Evolutionary conservation across 1,140 invertebrate species (phyloP).

Genomic region (Trypoxylus dichotomus): DNA sequence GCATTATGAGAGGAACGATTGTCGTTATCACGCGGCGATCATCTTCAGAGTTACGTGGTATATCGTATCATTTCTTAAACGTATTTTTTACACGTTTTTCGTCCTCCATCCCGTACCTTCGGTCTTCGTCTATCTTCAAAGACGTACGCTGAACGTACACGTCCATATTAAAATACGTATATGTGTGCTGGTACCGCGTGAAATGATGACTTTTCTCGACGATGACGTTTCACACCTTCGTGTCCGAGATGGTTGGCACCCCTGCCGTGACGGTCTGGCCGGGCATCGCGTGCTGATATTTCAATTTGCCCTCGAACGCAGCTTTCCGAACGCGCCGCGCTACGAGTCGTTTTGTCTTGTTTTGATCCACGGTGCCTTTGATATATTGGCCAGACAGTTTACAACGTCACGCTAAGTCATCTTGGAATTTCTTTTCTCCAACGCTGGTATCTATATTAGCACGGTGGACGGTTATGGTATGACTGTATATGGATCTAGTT

Average conservation of each 20-base stretch:
- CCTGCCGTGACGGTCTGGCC: slow-evolving; percentile 31
- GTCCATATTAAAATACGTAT: background rate
- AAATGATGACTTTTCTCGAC: slow-evolving; percentile 1
- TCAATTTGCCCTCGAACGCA: slow-evolving; percentile 37
- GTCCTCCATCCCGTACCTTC: background rate
- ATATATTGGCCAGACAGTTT: slow-evolving; percentile 41
- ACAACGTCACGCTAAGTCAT: slow-evolving; percentile 31
- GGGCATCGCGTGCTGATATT: slow-evolving; percentile 42
- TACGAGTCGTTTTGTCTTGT: slow-evolving; percentile 40
- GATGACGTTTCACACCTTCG: slow-evolving; percentile 31
- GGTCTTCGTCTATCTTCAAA: background rate
- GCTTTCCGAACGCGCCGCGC: background rate
- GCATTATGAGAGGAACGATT: too few relatives aligned
- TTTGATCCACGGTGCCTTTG: slow-evolving; percentile 43
- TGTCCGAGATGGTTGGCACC: slow-evolving; percentile 31
- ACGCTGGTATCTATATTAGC: too few relatives aligned
- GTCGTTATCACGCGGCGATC: too few relatives aligned
- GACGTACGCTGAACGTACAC: background rate
- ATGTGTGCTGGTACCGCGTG: background rate
- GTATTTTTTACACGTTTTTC: background rate
- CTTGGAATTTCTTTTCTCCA: background rate
- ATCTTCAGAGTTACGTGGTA: too few relatives aligned
- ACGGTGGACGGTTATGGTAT: too few relatives aligned
- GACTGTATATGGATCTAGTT: too few relatives aligned
- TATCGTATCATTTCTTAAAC: background rate